phyloP scores from a whole-genome alignment of 2,113 vertebrate species.

The Camarhynchus parvulus region DNA sequence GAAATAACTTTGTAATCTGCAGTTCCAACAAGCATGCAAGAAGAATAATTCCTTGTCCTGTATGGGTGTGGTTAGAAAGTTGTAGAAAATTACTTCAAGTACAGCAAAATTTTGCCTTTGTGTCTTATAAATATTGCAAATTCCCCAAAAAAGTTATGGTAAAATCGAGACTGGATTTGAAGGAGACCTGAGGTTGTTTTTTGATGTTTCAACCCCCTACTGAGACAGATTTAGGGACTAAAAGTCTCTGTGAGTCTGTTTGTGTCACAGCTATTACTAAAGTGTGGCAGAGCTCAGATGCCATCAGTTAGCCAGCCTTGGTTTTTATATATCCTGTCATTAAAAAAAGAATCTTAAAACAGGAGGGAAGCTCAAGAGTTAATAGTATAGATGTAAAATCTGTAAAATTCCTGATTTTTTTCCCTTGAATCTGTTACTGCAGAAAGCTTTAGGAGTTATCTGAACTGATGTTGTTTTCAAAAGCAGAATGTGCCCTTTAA shows the following conservation, averaged over 20 bases:
- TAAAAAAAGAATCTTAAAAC: neutral
- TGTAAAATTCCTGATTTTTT: neutral
- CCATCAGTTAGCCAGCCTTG: neutral
- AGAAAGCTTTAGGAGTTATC: constrained; percentile 36
- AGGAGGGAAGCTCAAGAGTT: neutral
- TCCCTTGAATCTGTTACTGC: neutral
- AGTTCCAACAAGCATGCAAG: neutral
- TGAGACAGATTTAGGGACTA: neutral
- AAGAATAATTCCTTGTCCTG: neutral
- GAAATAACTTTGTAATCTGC: neutral
- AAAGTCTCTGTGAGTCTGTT: neutral
- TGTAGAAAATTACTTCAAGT: neutral
- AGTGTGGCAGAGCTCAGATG: neutral
- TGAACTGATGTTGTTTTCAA: constrained; percentile 63
- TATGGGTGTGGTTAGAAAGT: neutral
- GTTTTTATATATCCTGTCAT: neutral
- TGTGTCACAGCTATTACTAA: neutral
- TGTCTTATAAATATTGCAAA: neutral
- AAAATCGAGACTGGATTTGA: neutral
- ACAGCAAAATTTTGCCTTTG: neutral
- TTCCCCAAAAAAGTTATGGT: neutral
- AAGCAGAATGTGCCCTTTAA: constrained; percentile 57
- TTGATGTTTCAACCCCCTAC: neutral
- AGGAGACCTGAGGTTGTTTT: neutral
- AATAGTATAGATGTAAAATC: neutral